phyloP scores from a whole-genome alignment of 1,140 invertebrate genomes.

The Drosophila yakuba region DNA sequence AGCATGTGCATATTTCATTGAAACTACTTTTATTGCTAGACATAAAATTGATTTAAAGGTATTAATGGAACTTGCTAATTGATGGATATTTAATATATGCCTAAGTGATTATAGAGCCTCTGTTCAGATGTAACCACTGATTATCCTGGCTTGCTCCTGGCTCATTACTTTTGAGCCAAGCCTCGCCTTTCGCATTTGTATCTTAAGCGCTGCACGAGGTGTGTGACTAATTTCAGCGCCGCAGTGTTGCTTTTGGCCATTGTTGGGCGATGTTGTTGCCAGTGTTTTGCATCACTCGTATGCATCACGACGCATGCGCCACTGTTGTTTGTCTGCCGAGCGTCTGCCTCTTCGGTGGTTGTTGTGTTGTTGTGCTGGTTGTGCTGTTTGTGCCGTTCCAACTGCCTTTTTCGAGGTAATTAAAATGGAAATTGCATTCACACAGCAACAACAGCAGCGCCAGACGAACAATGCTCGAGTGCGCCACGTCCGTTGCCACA shows the following conservation, averaged over 20 bases:
- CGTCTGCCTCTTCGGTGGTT: slow-evolving; percentile 50
- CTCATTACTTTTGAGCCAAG: neutral
- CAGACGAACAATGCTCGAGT: slow-evolving; percentile 47
- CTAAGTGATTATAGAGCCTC: no score
- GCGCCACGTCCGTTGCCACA: slow-evolving; percentile 54
- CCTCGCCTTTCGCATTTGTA: slow-evolving; percentile 33
- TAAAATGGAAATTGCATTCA: slow-evolving; percentile 83
- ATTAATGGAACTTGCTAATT: no score
- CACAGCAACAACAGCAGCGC: neutral
- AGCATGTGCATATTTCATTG: neutral
- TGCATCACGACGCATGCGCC: slow-evolving; percentile 67
- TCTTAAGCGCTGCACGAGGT: slow-evolving; percentile 67
- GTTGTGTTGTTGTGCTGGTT: neutral
- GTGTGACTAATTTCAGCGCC: slow-evolving; percentile 69
- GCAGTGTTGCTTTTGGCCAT: slow-evolving; percentile 26
- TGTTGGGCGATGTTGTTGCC: slow-evolving; percentile 22
- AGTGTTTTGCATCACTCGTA: slow-evolving; percentile 6
- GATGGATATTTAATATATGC: no score
- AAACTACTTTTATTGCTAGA: neutral
- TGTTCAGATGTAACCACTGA: no score
- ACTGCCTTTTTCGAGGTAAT: slow-evolving; percentile 72
- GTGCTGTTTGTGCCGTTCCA: slow-evolving; percentile 29
- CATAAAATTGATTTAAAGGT: neutral
- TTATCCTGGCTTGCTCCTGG: no score
- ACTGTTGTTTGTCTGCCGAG: slow-evolving; percentile 56